These are phyloP conservation scores for Hedya salicella DNA, from an alignment of 2,888 invertebrate species.

Conservation along the genomic window DNA sequence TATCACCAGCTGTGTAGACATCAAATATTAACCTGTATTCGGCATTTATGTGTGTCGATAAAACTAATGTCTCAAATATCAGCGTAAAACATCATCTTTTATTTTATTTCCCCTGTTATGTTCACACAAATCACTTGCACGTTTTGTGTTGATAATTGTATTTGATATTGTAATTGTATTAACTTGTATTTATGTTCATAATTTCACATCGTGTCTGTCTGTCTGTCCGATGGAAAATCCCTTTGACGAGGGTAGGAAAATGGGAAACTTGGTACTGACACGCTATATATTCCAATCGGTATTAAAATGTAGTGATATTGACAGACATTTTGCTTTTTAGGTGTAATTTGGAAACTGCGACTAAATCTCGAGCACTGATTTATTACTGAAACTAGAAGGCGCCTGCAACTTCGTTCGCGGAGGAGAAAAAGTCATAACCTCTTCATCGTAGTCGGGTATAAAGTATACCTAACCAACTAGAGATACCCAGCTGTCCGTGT, in stretches of 20 bases:
- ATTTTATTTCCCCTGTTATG: neutral
- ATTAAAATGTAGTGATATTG: slow-evolving; percentile 42
- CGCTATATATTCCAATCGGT: slow-evolving; percentile 55
- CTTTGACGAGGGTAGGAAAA: slow-evolving; percentile 66
- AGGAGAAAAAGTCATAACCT: too few species aligned
- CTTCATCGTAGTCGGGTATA: too few species aligned
- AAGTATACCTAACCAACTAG: too few species aligned
- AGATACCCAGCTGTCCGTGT: too few species aligned
- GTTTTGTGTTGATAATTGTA: too few species aligned
- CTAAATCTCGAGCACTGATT: too few species aligned
- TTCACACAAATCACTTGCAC: neutral
- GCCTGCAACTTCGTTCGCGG: too few species aligned
- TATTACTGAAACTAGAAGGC: too few species aligned
- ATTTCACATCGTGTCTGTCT: slow-evolving; percentile 54
- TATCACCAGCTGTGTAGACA: slow-evolving; percentile 2
- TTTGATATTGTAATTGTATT: too few species aligned
- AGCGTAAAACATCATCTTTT: neutral
- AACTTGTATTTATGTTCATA: slow-evolving; percentile 54
- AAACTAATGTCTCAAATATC: neutral
- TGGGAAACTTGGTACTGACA: slow-evolving; percentile 51
- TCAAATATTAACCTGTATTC: slow-evolving; percentile 10
- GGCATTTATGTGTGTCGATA: neutral
- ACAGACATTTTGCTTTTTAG: neutral
- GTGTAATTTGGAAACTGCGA: too few species aligned
- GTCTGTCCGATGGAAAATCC: slow-evolving; percentile 64